Evolutionary conservation across 92 coral and sea anemone species (phyloP).

Genomic region (Montipora capitata): DNA sequence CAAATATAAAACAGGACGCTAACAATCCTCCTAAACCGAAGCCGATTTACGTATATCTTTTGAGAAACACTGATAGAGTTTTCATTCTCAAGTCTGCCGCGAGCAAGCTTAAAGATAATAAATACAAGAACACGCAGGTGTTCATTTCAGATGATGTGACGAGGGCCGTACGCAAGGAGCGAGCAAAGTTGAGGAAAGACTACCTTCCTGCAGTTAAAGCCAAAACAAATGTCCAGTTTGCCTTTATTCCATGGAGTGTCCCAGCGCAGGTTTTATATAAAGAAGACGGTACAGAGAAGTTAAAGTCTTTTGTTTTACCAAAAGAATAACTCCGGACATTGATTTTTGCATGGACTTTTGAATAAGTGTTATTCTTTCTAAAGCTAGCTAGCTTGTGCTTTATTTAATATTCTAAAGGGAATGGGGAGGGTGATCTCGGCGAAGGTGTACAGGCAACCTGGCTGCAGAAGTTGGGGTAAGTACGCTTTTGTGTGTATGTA

Average conservation of each 20-base stretch:
- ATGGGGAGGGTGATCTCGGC: background rate
- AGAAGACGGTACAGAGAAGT: background rate
- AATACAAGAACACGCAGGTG: background rate
- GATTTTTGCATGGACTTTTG: no score
- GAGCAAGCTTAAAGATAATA: background rate
- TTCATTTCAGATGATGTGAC: conserved; percentile 10
- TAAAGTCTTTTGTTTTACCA: background rate
- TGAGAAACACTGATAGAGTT: no score
- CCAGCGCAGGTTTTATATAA: background rate
- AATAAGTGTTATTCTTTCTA: no score
- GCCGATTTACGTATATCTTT: no score
- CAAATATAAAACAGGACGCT: background rate
- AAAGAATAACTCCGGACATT: no score
- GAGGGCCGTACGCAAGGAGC: background rate
- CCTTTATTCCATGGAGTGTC: background rate
- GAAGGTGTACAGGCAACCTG: conserved; percentile 11
- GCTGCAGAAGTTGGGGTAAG: conserved; percentile 1
- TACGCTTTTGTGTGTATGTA: background rate
- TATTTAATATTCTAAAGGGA: background rate
- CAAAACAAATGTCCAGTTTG: background rate
- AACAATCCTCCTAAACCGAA: background rate
- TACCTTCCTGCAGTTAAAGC: background rate
- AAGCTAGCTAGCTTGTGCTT: background rate
- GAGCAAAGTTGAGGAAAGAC: conserved; percentile 2
- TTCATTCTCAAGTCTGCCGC: background rate